A percentile compares a stretch with the other conserved stretches of the same genome.
These are phyloP conservation scores for Clangula hyemalis DNA, from an alignment of 2,797 vertebrate genomes.

Conservation along the genomic window DNA sequence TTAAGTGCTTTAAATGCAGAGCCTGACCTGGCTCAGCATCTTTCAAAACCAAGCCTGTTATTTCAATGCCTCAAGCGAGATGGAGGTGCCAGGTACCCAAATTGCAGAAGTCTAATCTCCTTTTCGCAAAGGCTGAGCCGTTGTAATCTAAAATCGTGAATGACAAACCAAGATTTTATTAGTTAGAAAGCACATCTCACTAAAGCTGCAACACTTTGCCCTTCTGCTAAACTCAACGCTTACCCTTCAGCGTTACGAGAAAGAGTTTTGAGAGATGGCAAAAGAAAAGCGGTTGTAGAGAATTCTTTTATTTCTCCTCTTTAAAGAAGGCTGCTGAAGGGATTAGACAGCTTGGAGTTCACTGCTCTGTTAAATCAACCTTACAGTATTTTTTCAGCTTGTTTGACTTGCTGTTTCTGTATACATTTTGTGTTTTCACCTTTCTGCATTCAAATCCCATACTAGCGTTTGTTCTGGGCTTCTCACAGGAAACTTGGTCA, in stretches of 20 bases:
- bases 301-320: constrained; percentile 34
- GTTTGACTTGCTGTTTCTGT: constrained; percentile 59
- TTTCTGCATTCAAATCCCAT: constrained; percentile 50
- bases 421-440: constrained; percentile 66
- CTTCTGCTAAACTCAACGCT: background rate
- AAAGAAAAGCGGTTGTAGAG: background rate
- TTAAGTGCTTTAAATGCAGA: constrained; percentile 49
- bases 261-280: background rate
- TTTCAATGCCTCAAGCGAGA: constrained; percentile 43
- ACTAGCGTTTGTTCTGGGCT: background rate
- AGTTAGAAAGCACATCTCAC: background rate
- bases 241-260: background rate
- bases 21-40: constrained; percentile 53
- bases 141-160: rapidly evolving
- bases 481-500: constrained; percentile 47
- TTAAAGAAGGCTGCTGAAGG: constrained; percentile 44
- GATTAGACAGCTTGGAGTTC: constrained; percentile 58
- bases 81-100: constrained; percentile 63
- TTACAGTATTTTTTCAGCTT: constrained; percentile 70
- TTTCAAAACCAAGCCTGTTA: constrained; percentile 52
- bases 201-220: background rate
- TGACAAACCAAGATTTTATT: background rate
- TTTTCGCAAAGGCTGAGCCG: constrained; percentile 11
- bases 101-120: constrained; percentile 39
- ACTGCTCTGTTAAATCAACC: constrained; percentile 63